Conservation (phyloP, 2,113 vertebrate species). For the Origma solitaria region DNA sequence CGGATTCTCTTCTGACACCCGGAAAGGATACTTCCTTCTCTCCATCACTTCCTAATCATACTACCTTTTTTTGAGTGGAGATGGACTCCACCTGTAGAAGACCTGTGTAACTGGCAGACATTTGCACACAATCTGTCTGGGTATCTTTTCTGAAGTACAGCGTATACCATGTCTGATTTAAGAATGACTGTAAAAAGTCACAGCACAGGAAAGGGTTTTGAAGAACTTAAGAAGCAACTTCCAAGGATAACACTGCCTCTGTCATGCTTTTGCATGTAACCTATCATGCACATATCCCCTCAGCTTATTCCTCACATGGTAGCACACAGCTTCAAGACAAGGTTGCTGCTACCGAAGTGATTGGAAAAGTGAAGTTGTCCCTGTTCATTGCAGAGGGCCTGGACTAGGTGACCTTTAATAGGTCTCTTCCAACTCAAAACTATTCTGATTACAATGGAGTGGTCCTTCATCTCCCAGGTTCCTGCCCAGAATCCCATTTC, state of each 20-base stretch:
- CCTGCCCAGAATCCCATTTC: background rate
- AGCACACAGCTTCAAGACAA: background rate
- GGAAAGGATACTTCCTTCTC: background rate
- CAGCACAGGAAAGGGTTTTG: background rate
- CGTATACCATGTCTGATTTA: background rate
- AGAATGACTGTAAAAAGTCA: background rate
- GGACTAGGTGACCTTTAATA: background rate
- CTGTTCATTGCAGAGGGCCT: background rate
- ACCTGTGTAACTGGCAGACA: background rate
- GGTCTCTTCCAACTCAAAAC: background rate
- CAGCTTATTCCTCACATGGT: background rate
- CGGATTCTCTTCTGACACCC: background rate
- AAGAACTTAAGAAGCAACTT: background rate
- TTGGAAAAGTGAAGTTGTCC: background rate
- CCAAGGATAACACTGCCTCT: background rate
- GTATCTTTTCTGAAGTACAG: background rate
- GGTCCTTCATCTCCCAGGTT: background rate
- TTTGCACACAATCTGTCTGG: background rate
- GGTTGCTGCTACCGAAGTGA: background rate
- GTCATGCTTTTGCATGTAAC: fast-evolving
- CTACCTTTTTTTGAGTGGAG: background rate
- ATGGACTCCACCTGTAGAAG: background rate
- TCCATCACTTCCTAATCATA: background rate
- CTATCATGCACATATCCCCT: background rate
- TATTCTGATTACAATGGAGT: background rate